Conservation (phyloP, 1,140 invertebrate species). For the Lamellibrachia luymesi region DNA sequence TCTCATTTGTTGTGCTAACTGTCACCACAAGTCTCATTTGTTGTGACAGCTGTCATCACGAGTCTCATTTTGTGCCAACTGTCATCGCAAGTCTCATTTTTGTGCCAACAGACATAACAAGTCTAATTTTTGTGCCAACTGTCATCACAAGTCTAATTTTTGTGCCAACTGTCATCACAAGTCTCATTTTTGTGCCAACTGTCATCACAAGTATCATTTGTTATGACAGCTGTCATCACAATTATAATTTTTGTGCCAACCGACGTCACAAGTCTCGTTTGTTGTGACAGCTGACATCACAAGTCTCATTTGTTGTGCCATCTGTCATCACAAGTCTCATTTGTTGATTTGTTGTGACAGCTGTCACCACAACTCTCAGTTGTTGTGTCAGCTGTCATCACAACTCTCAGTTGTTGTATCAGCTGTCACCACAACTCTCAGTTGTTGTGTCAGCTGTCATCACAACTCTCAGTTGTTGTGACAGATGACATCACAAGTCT, state of each 20-base stretch:
- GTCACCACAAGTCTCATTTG: neutral
- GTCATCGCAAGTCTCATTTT: neutral
- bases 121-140: neutral
- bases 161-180: neutral
- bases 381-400: neutral
- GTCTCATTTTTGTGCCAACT: neutral
- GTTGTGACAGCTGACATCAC: neutral
- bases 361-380: neutral
- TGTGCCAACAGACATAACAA: neutral
- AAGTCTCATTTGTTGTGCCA: too few species aligned
- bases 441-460: neutral
- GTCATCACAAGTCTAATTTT: neutral
- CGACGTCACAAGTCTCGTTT: neutral
- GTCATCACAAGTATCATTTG: neutral
- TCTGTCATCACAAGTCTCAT: neutral
- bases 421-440: neutral
- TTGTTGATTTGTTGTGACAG: neutral
- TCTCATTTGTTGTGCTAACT: neutral
- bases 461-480: neutral
- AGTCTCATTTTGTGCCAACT: neutral
- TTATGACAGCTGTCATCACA: neutral
- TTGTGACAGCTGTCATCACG: neutral
- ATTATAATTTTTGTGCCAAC: neutral
- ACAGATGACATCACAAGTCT: neutral
- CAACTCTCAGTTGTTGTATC: too few species aligned